phyloP scores from a whole-genome alignment of 2,113 vertebrate genomes.

The Globicephala melas region DNA sequence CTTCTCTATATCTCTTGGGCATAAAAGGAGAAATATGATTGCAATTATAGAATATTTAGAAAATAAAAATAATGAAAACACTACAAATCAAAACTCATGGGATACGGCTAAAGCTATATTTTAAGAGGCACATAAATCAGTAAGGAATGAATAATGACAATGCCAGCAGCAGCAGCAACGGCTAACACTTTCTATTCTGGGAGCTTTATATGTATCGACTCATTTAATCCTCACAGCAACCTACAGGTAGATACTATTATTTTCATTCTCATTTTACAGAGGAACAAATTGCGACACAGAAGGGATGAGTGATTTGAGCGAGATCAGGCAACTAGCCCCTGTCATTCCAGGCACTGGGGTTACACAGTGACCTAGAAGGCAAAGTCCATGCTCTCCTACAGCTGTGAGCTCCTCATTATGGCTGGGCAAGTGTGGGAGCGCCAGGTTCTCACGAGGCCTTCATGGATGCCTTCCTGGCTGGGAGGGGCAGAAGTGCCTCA shows the following conservation, averaged over 20 bases:
- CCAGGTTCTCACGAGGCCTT: not conserved
- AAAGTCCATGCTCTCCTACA: not conserved
- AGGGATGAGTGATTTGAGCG: not conserved
- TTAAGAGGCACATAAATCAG: not conserved
- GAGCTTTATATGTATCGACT: not conserved
- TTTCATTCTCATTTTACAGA: not conserved
- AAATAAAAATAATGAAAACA: constrained; percentile 44
- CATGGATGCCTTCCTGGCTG: not conserved
- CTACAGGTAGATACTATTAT: not conserved
- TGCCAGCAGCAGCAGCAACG: not conserved
- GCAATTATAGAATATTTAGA: constrained; percentile 46
- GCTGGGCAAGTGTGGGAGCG: not conserved
- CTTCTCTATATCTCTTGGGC: constrained; percentile 26
- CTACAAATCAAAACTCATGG: not conserved
- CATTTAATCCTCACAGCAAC: not conserved
- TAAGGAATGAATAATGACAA: not conserved
- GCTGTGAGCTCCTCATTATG: not conserved
- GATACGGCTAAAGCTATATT: not conserved
- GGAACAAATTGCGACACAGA: not conserved
- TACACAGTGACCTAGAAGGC: not conserved
- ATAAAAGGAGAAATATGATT: constrained; percentile 38
- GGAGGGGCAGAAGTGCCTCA: not conserved
- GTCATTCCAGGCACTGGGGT: not conserved
- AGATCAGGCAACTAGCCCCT: not conserved
- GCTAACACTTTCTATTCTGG: not conserved